Base-by-base conservation (phyloP, 2,888 invertebrate genomes). In the Phlogophora meticulosa region DNA sequence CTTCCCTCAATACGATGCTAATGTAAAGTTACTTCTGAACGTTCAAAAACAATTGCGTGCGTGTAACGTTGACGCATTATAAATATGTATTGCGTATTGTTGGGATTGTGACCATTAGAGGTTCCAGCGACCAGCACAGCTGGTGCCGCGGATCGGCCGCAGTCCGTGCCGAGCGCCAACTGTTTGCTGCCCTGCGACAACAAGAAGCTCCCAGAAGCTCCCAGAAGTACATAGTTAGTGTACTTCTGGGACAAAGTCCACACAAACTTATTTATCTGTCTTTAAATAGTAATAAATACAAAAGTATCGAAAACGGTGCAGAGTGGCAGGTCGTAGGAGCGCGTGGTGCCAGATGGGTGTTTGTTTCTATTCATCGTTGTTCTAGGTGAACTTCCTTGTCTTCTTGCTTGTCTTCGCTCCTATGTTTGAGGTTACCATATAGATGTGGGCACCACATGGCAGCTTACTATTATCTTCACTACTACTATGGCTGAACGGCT, bases 21-120 rank as follows among this genome's bases (percentile, higher is more conserved):
- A 63, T 28, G 17, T 52, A 34, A 55, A 20, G 55, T 72, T 22
- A 22, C 43, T 32, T 5, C 22, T 17, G 60, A 53, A 32, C 7
- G 49, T 46, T 28, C 28, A 5, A 1, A n/a, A 59, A 65, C 66
- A 55, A 55, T 49, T 15, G 55, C 20, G 72, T 22, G 34, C 40
- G 36, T 17, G 38, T 46, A 17, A 61, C 40, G 22, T 43, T 43
- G 40, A 56, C 61, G 40, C 43, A 55, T 34, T 58, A 46, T 74
- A 62, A 61, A 51, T 74, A 62, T 53, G 49, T 67, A 73, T 55
- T 17, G 40, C 57, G 38, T 17, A 53, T 22, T 56, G 38, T 48
- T 15, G 34, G 11, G 13, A 0, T 24, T 24, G 51, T 43, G 28
- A 13, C 3, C 17, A 42, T 15, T 32, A 36, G 5, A 48, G 43